Evolutionary conservation across 2,113 vertebrate species (phyloP), one percentile per base, ranked within the genome.

Genomic region (Chlamydotis undulata): DNA sequence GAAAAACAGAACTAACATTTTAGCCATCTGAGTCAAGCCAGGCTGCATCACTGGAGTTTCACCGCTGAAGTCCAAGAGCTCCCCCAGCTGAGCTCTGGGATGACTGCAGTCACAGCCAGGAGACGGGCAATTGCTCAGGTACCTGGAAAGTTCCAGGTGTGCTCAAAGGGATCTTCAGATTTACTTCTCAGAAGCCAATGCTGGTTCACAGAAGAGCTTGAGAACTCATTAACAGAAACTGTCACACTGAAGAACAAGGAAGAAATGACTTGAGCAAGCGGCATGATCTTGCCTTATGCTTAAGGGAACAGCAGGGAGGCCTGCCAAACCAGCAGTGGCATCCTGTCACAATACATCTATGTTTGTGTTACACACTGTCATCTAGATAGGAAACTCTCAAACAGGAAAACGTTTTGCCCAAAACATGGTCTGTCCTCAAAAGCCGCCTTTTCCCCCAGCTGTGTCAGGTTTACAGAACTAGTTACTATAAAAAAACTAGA

Each of bases 81-180:
- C 98, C 98, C 97, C 93, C 97, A 96, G 50, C 96, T 35, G 97
- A 92, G 77, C 83, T 14, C 25, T 2, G 12, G 2, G 1, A 16
- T 24, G 59, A 14, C 65, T 91, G 92, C 93, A 96, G 3, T 1
- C 29, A 0, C 18, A 49, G 7, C 29, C 22, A 33, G 4, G 9
- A 19, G 14, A 49, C 0, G 0, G 0, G 31, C 2, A 3, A 29
- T 4, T 9, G 26, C 69, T 17, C 33, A 1, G 19, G 19, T 17
- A 18, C 50, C 88, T 71, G 52, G 25, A 87, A 74, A 60, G 47
- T 79, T 70, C 56, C 37, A 59, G 53, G 43, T 21, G 70, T 67
- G 89, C 81, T 83, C 89, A 26, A 19, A 37, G 68, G 31, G 59
- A 13, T 25, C 25, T 9, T 43, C 41, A 5, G 6, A 23, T 53